Conservation (phyloP, 2,888 invertebrate genomes). For the Eupeodes luniger region DNA sequence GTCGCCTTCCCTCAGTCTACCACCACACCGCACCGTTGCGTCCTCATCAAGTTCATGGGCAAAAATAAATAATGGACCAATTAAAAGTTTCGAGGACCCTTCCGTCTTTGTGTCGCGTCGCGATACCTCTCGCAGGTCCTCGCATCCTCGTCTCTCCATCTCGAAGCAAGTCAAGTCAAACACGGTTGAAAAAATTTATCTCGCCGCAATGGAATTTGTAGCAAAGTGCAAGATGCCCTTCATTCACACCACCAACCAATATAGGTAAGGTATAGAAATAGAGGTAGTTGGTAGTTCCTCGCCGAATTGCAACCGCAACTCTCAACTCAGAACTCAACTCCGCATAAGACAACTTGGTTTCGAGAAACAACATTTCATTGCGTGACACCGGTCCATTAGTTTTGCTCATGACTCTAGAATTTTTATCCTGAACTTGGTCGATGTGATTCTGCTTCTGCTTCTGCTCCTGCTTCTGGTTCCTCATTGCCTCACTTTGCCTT, state of each 20-base stretch:
- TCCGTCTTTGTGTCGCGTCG: constrained; percentile 9
- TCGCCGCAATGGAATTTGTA: constrained; percentile 68
- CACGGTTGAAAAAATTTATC: constrained; percentile 34
- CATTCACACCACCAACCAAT: constrained; percentile 57
- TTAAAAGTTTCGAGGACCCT: constrained; percentile 73
- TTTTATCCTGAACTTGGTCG: constrained; percentile 73
- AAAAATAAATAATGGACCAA: constrained; percentile 76
- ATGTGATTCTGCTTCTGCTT: constrained; percentile 32
- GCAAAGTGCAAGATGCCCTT: constrained; percentile 74
- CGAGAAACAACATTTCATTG: constrained; percentile 76
- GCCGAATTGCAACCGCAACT: constrained; percentile 4
- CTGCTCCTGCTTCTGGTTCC: not conserved
- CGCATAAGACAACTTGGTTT: constrained; percentile 10
- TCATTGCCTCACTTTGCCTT: not conserved
- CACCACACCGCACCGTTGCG: not conserved
- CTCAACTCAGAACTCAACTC: not conserved
- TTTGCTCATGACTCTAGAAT: constrained; percentile 78
- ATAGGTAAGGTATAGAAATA: not conserved
- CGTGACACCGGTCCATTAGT: constrained; percentile 80
- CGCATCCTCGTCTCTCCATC: not conserved
- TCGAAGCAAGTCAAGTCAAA: not conserved
- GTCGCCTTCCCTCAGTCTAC: not conserved
- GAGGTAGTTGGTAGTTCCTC: not conserved
- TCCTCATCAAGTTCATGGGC: constrained; percentile 64
- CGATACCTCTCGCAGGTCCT: not conserved